These are phyloP conservation scores for Papio anubis DNA, from an alignment of 2,113 vertebrate genomes.

Conservation along the genomic window DNA sequence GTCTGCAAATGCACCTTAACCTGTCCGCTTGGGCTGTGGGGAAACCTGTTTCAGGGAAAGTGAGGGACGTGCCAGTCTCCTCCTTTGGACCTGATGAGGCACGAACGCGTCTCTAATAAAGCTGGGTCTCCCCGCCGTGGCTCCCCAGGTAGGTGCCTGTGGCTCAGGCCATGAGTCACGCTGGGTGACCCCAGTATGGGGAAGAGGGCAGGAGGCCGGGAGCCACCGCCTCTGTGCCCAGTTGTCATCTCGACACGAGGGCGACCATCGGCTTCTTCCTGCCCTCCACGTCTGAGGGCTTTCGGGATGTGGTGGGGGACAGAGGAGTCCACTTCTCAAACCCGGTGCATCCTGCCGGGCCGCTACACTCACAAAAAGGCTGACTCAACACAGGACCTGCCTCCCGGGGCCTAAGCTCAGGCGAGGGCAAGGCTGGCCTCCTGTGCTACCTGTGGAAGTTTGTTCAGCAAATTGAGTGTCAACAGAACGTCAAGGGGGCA, in stretches of 20 bases:
- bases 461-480: background rate
- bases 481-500: background rate
- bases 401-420: background rate
- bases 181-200: accelerated
- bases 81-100: conserved; percentile 74
- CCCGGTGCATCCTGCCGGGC: background rate
- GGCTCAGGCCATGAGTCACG: background rate
- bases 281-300: background rate
- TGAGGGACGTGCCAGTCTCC: conserved; percentile 62
- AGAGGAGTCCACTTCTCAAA: background rate
- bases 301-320: no score
- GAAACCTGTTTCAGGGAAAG: conserved; percentile 74
- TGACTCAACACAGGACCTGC: background rate
- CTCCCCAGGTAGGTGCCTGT: background rate
- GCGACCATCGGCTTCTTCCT: accelerated
- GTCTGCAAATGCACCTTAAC: no score
- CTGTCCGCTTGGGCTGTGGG: background rate
- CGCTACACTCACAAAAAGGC: background rate
- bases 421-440: background rate
- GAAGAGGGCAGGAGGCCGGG: background rate
- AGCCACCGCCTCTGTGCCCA: accelerated
- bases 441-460: background rate
- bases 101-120: conserved; percentile 78
- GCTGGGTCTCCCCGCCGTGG: background rate
- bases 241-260: background rate